A percentile compares a stretch with the other conserved stretches of the same genome.
These are phyloP conservation scores for Holocentrus rufus DNA, from an alignment of 2,797 vertebrate genomes.

Conservation along the genomic window DNA sequence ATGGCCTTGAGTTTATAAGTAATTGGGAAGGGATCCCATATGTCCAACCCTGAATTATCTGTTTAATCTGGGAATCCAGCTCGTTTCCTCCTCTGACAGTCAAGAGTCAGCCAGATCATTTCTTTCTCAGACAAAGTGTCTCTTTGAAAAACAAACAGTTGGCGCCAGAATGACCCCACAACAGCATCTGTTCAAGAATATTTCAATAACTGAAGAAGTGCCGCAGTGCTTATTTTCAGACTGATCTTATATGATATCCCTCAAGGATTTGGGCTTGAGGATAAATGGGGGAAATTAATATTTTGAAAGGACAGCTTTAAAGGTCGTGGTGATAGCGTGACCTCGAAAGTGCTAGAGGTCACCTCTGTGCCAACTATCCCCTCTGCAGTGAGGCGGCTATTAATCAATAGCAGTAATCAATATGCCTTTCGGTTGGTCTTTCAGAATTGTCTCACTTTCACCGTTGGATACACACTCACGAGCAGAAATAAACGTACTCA, in stretches of 20 bases:
- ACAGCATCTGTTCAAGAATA: slow-evolving; percentile 2
- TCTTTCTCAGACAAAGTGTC: slow-evolving; percentile 26
- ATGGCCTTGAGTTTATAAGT: slow-evolving; percentile 48
- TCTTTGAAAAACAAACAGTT: slow-evolving; percentile 12
- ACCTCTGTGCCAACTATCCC: slow-evolving; percentile 62
- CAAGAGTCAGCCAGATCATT: slow-evolving; percentile 18
- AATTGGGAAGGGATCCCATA: slow-evolving; percentile 43
- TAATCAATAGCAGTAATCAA: slow-evolving; percentile 75
- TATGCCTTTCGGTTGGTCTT: slow-evolving; percentile 44
- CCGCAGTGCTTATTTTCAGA: slow-evolving; percentile 17
- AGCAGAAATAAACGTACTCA: slow-evolving; percentile 21
- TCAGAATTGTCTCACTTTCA: slow-evolving; percentile 39
- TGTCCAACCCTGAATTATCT: slow-evolving; percentile 30
- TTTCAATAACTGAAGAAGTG: slow-evolving; percentile 17
- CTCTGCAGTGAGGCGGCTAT: slow-evolving; percentile 59
- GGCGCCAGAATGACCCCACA: background rate
- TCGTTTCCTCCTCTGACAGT: slow-evolving; percentile 31
- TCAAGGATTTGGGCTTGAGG: slow-evolving; percentile 34
- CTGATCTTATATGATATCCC: slow-evolving; percentile 7
- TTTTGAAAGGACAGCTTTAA: slow-evolving; percentile 73
- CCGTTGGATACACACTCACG: slow-evolving; percentile 22
- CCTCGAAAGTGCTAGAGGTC: slow-evolving; percentile 69
- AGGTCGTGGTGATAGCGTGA: slow-evolving; percentile 69
- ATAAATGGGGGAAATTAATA: slow-evolving; percentile 53
- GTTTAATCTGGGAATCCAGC: slow-evolving; percentile 43